Evolutionary conservation across 2,797 vertebrate genomes (phyloP), one percentile per base, ranked within the genome.

Genomic region (Streptopelia turtur): DNA sequence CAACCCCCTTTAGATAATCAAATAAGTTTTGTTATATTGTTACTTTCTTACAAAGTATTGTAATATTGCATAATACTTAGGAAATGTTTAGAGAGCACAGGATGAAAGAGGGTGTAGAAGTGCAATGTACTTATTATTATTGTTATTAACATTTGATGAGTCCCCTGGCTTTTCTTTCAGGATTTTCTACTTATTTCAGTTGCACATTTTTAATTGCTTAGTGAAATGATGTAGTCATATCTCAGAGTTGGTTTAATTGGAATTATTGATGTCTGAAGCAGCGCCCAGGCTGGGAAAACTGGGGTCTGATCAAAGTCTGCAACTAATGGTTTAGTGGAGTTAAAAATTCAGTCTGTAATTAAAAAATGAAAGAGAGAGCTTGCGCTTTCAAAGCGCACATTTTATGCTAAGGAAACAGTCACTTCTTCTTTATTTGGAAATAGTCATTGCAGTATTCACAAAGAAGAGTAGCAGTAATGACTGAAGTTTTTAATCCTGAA

Each of bases 211-310:
- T 91, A 97, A 98, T 98, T 98, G 95, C 89, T 69, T 93, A 74
- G 65, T 92, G 86, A 96, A 94, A 94, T 85, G 52, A 85, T 91
- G 83, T 75, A 95, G 87, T 85, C 79, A 45, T 97, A 97, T 97
- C 94, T 97, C 76, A 71, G 65, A 91, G 86, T 75, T 52, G 22
- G 65, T 95, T 97, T 97, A 97, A 97, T 97, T 97, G 95, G 87
- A 97, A 96, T 90, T 96, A 97, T 94, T 97, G 96, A 96, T 96
- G 91, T 97, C 96, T 97, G 83, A 95, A 97, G 94, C 87, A 96
- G 79, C 10, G 85, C 49, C 43, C 84, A 95, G 79, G 75, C 96
- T 96, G 83, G 84, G 74, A 95, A 90, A 91, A 96, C 93, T 96
- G 96, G 93, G 87, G 94, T 96, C 91, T 97, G 93, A 95, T 95